phyloP scores from a whole-genome alignment of 2,888 invertebrate species.

The Bimastos eiseni region DNA sequence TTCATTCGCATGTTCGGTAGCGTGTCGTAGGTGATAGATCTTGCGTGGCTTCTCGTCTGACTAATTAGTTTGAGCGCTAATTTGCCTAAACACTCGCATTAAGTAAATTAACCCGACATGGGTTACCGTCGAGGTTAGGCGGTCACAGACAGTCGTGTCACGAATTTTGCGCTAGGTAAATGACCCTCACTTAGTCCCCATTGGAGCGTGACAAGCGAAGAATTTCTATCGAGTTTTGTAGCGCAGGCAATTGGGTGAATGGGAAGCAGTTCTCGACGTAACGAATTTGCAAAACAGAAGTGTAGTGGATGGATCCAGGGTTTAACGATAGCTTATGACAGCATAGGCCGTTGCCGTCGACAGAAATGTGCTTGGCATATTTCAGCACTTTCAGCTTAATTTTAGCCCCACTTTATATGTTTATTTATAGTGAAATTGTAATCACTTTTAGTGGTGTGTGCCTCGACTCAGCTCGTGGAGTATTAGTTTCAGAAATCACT shows the following conservation, averaged over 20 bases:
- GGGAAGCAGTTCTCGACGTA: neutral
- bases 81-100: conserved; percentile 23
- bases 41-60: neutral
- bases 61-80: neutral
- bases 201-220: neutral
- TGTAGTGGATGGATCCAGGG: no score
- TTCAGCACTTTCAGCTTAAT: no score
- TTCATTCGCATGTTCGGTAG: neutral
- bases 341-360: no score
- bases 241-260: neutral
- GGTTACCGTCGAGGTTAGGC: neutral
- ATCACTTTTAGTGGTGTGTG: neutral
- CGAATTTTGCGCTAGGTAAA: neutral
- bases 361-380: no score
- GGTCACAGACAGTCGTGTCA: neutral
- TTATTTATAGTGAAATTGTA: neutral
- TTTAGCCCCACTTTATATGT: no score
- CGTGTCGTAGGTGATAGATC: neutral
- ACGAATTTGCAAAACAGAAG: no score
- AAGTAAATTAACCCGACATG: neutral
- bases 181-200: neutral
- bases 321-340: no score
- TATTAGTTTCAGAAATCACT: no score
- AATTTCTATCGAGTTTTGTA: neutral
- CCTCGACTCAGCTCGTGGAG: no score